A percentile compares a stretch with the other conserved stretches of the same genome.
phyloP scores from a whole-genome alignment of 37 sponge, comb jelly and placozoan species.

The Oopsacas minuta region DNA sequence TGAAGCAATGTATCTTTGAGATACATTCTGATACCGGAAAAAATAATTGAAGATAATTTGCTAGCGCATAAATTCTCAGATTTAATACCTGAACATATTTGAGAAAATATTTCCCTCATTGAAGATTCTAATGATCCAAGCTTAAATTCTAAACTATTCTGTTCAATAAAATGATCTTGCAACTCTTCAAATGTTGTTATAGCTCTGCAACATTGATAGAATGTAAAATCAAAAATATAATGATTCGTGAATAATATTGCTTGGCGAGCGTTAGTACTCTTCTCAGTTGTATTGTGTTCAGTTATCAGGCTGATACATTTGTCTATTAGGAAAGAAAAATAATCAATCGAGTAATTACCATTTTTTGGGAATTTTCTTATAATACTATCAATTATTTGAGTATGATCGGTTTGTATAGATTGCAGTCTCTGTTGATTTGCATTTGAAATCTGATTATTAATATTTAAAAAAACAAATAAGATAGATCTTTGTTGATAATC shows the following conservation, averaged over 20 bases:
- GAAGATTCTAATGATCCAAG: neutral
- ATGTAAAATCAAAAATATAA: neutral
- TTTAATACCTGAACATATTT: neutral
- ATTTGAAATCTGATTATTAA: neutral
- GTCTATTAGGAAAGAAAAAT: neutral
- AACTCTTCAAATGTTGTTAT: neutral
- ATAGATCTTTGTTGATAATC: neutral
- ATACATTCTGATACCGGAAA: neutral
- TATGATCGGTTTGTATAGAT: neutral
- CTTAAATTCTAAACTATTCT: neutral
- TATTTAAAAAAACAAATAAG: neutral
- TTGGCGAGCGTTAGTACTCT: neutral
- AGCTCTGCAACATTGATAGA: constrained; percentile 10
- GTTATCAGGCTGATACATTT: neutral
- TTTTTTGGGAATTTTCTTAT: neutral
- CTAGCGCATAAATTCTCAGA: neutral
- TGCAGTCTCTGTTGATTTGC: neutral
- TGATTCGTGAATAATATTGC: neutral
- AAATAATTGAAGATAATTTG: neutral
- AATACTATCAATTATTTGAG: neutral
- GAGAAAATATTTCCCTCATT: neutral
- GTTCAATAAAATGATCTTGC: neutral
- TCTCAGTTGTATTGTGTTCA: neutral
- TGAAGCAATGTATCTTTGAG: neutral
- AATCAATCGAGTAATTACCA: neutral